Evolutionary conservation across 2,888 invertebrate genomes (phyloP).

Genomic region (Zootermopsis nevadensis): DNA sequence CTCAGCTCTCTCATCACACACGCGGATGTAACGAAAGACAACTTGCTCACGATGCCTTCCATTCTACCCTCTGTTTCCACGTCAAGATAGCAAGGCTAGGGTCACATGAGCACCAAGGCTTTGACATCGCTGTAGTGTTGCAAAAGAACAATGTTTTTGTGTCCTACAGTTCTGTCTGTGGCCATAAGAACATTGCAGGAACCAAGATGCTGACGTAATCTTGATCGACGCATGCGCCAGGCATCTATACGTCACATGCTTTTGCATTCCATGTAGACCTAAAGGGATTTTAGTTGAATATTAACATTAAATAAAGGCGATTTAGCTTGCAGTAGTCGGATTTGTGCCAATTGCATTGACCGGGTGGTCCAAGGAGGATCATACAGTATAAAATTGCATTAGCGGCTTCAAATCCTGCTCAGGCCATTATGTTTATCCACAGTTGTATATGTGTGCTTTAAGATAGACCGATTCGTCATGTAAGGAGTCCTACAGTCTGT

Average conservation of each 20-base stretch:
- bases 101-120: neutral
- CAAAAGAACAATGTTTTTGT: neutral
- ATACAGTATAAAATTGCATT: too few relatives aligned
- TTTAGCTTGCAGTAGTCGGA: neutral
- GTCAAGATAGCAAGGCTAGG: neutral
- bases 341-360: neutral
- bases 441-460: too few relatives aligned
- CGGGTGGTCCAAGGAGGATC: too few relatives aligned
- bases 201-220: neutral
- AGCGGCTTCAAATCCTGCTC: too few relatives aligned
- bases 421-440: too few relatives aligned
- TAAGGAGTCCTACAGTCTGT: too few relatives aligned
- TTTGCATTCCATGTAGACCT: neutral
- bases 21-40: neutral
- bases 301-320: neutral
- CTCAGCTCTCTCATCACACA: neutral
- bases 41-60: conserved; percentile 13
- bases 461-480: too few relatives aligned
- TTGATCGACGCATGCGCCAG: neutral
- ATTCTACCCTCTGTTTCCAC: neutral
- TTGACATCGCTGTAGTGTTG: neutral
- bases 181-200: neutral
- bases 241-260: neutral
- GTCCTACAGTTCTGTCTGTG: neutral
- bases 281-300: neutral